phyloP scores from a whole-genome alignment of 2,113 vertebrate species.

The Dicerorhinus sumatrensis region DNA sequence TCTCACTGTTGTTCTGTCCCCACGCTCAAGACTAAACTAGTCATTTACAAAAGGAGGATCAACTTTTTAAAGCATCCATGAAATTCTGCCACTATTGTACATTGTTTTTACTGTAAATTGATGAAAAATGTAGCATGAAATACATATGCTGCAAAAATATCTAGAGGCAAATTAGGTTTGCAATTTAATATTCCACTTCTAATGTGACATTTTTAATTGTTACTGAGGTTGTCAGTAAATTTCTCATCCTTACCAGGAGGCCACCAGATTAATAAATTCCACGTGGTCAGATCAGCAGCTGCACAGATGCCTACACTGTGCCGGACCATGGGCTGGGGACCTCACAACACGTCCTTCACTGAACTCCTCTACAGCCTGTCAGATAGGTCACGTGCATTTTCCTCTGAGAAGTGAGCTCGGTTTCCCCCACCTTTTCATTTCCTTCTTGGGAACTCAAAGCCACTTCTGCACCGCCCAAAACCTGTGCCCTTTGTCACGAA shows the following conservation, averaged over 20 bases:
- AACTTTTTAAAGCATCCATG: neutral
- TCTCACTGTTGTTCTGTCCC: neutral
- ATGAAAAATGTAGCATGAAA: neutral
- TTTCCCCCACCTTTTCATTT: neutral
- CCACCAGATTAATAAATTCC: neutral
- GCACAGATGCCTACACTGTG: too few species aligned
- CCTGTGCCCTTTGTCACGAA: neutral
- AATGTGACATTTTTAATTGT: neutral
- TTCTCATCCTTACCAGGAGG: neutral
- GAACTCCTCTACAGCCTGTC: neutral
- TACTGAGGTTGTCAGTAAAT: neutral
- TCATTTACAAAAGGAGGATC: neutral
- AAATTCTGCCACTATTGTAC: neutral
- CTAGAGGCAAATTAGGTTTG: neutral
- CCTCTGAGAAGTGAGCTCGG: neutral
- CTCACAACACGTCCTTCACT: neutral
- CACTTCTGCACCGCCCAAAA: neutral
- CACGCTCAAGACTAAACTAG: neutral
- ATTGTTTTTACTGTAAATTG: slow-evolving; percentile 1
- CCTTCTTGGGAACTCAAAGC: neutral
- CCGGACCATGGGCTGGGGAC: neutral
- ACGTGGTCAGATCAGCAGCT: neutral
- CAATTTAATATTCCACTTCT: neutral
- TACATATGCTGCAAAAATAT: neutral
- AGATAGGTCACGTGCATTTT: neutral